These are phyloP conservation scores for Homalodisca vitripennis DNA, from an alignment of 1,140 invertebrate species.

Conservation along the genomic window DNA sequence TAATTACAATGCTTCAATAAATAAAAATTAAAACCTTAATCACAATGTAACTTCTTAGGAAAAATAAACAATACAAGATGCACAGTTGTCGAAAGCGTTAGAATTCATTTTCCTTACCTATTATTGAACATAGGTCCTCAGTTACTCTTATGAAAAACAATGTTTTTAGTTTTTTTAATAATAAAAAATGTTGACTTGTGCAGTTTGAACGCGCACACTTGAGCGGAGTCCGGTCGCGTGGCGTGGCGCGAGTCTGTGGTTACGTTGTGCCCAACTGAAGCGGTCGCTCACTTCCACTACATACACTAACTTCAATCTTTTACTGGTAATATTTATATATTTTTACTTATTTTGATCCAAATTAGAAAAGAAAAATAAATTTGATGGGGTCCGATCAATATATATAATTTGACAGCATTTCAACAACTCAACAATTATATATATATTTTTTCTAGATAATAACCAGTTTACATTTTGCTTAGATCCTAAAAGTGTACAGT, in stretches of 20 bases:
- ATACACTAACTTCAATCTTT: not conserved
- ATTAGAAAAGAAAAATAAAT: too few relatives aligned
- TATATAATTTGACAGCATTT: too few relatives aligned
- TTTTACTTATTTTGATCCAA: not conserved
- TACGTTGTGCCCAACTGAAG: not conserved
- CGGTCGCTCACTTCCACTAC: not conserved
- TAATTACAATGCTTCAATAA: constrained; percentile 8
- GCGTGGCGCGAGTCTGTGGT: not conserved
- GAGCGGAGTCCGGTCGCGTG: not conserved
- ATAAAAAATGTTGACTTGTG: constrained; percentile 22
- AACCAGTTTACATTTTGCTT: not conserved
- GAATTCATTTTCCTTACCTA: constrained; percentile 25
- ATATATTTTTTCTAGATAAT: not conserved
- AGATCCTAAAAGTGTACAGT: not conserved
- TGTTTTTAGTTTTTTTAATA: constrained; percentile 16
- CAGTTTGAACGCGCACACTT: constrained; percentile 1
- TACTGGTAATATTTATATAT: not conserved
- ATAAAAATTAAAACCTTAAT: constrained; percentile 7
- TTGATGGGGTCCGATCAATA: too few relatives aligned
- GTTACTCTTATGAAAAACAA: constrained; percentile 25
- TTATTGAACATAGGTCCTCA: constrained; percentile 10
- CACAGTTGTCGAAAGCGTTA: constrained; percentile 30
- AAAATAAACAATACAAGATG: constrained; percentile 23
- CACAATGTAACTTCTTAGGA: constrained; percentile 16
- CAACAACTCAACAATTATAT: too few relatives aligned